Conservation (phyloP, 2,797 vertebrate species). For the Onychomys torridus region DNA sequence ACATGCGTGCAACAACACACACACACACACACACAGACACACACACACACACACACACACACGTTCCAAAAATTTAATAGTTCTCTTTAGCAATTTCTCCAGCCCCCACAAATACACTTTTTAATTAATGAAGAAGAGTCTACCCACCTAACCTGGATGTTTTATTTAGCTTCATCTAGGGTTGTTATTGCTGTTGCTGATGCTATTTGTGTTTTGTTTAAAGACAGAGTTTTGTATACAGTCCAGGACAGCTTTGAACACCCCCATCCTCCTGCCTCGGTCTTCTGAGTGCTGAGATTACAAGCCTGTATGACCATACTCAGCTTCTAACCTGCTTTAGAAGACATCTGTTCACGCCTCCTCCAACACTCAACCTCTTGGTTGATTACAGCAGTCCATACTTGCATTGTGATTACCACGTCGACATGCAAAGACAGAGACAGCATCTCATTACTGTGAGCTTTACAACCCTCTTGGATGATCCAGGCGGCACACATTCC, state of each 20-base stretch:
- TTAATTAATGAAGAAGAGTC: not conserved
- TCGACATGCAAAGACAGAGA: not conserved
- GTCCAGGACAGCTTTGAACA: not conserved
- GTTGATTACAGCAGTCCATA: not conserved
- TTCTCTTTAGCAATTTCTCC: not conserved
- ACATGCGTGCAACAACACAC: not conserved
- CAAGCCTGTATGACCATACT: no score
- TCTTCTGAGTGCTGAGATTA: not conserved
- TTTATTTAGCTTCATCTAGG: not conserved
- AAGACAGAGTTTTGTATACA: not conserved
- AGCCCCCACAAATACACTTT: not conserved
- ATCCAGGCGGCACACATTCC: fast-evolving
- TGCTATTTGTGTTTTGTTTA: not conserved
- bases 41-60: not conserved
- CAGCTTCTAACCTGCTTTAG: not conserved
- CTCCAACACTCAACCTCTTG: not conserved
- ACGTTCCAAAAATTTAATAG: not conserved
- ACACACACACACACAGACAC: not conserved
- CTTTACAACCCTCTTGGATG: not conserved
- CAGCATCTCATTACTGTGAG: not conserved
- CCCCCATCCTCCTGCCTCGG: not conserved
- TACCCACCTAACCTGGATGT: not conserved
- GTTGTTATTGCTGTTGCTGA: not conserved
- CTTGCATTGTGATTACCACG: not conserved
- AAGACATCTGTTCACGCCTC: not conserved